Evolutionary conservation across 2,113 vertebrate genomes (phyloP), one percentile per base, ranked within the genome.

Genomic region (Ceyx cyanopectus): DNA sequence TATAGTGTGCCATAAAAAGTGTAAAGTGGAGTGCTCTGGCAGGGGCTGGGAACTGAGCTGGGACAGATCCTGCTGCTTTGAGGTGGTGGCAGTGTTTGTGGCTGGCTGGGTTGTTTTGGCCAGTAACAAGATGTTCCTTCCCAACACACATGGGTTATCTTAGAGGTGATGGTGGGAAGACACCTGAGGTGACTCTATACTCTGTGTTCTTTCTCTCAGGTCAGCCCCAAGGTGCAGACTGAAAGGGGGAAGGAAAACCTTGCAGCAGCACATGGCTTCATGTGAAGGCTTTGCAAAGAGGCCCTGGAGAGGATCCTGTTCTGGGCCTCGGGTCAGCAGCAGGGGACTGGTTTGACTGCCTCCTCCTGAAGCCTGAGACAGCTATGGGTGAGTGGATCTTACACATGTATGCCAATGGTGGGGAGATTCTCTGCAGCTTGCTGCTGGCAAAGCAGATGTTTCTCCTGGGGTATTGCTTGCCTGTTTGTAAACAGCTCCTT

Each of bases 401-500:
- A 51, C 58, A 73, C 12, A 10, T 26, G 40, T 94, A 92, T 91
- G 70, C 72, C 40, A 23, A 60, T 73, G 66, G 34, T 34, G 24
- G 66, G 78, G 78, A 93, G 93, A 85, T 87, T 4, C 73, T 40
- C 29, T 65, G 50, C 65, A 15, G 29, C 78, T 87, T 89, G 87
- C 96, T 96, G 60, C 63, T 92, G 84, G 81, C 94, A 89, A 82
- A 85, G 78, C 92, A 93, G 92, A 85, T 91, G 84, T 92, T 96
- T 79, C 63, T 89, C 78, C 14, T 29, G 37, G 84, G 75, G 46
- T 22, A 22, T 53, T 68, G 53, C 80, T 72, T 54, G 80, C 18
- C 76, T 95, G 63, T 80, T 90, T 93, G 87, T 87, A 94, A 87
- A 82, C 78, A 89, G 11, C 50, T 75, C 78, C n/a, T 86, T 84